Base-by-base conservation (phyloP, 2,888 invertebrate species). In the Tetragonula carbonaria region DNA sequence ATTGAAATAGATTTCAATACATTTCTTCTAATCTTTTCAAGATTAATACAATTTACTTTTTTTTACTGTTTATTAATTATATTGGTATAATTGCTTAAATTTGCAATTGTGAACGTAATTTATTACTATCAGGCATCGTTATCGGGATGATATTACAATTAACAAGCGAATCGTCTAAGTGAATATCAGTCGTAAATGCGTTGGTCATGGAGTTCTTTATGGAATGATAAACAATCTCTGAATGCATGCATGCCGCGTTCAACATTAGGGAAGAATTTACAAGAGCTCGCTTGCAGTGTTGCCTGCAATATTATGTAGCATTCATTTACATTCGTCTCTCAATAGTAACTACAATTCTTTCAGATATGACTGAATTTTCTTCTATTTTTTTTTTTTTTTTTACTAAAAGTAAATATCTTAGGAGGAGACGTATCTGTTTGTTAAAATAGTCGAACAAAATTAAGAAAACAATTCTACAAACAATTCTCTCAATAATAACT, bases 111-210 rank as follows among this genome's bases (percentile, higher is more conserved):
- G 16, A 18, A 3, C 13, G 28, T 14, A 21, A 57, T 68, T 59
- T 21, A 45, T 73, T 67, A n/a, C 28, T 45, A 45, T 45, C 45
- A 0, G 45, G 45, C 11, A 45, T 45, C 45, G 8, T 8, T 45
- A 38, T 38, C 38, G 38, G 8, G 38, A 38, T 38, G 6, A 38
- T 8, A 45, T 45, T 28, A 74, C 66, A 72, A 59, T 79, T 85
- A 82, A 85, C 74, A 79, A 76, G 33, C 65, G 73, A 75, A 76
- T 68, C 70, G 45, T 2, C 74, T 79, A 78, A 81, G 33, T 63
- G 75, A 76, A 74, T 85, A 82, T 85, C 79, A 62, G 45, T n/a
- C 63, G 68, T 63, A 28, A 33, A 53, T 63, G 28, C 38, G 50
- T 72, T 78, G 75, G 53, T 63, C 62, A 28, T 38, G 51, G 63